Evolutionary conservation across 2,113 vertebrate genomes (phyloP).

Genomic region (Ellobius talpinus): DNA sequence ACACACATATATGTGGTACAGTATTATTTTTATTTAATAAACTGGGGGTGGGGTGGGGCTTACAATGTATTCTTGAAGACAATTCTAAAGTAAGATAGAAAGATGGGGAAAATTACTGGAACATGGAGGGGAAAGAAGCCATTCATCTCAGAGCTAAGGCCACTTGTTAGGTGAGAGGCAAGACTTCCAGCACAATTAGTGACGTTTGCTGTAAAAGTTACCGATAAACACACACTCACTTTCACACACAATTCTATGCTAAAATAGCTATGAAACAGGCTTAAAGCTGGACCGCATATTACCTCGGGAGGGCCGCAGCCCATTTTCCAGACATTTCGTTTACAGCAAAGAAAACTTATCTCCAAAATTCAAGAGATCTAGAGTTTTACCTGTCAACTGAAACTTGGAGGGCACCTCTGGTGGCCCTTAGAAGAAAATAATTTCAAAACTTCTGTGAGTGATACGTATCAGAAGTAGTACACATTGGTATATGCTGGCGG

Average conservation of each 20-base stretch:
- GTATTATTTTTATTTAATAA: neutral
- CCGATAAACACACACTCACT: neutral
- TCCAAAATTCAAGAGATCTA: neutral
- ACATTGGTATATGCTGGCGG: neutral
- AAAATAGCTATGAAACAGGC: neutral
- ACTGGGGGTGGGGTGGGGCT: neutral
- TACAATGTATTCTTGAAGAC: neutral
- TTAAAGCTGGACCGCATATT: neutral
- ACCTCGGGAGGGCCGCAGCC: neutral
- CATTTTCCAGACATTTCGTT: neutral
- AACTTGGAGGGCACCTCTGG: neutral
- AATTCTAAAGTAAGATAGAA: neutral
- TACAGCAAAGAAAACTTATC: neutral
- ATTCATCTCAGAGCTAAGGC: neutral
- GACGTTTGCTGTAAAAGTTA: neutral
- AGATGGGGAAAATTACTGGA: neutral
- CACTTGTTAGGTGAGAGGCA: no score
- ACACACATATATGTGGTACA: neutral
- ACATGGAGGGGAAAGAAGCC: neutral
- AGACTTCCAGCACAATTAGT: neutral
- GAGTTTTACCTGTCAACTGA: neutral
- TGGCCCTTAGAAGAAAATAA: no score
- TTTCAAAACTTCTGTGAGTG: neutral
- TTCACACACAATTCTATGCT: neutral
- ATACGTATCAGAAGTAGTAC: neutral